These are phyloP conservation scores for Bos taurus DNA, from an alignment of 2,113 vertebrate species.

Conservation along the genomic window DNA sequence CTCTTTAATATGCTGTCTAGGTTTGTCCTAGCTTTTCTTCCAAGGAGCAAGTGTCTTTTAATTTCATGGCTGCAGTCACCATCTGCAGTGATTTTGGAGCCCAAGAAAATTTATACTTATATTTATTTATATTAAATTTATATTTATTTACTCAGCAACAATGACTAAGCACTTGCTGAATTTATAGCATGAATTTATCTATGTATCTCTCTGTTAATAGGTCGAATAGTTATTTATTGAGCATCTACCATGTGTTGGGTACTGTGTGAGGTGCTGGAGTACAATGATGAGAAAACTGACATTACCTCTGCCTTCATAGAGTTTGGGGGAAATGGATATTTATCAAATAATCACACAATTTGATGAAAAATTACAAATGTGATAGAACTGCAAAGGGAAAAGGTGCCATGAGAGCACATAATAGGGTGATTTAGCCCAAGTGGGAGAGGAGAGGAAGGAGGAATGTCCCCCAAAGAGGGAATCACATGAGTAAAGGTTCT, in stretches of 20 bases:
- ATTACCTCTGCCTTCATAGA: not conserved
- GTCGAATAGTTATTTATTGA: not conserved
- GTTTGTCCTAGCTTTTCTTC: not conserved
- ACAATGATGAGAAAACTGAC: not conserved
- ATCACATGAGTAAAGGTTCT: not conserved
- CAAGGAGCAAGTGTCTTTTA: not conserved
- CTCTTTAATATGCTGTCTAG: not conserved
- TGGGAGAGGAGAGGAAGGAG: not conserved
- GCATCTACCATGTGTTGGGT: not conserved
- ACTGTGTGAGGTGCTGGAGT: not conserved
- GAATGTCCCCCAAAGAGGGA: not conserved
- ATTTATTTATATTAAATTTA: not conserved
- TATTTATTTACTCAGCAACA: not conserved
- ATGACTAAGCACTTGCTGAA: not conserved
- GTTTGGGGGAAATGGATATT: not conserved
- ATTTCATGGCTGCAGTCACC: not conserved
- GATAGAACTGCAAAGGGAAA: not conserved
- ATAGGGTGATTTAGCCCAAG: not conserved
- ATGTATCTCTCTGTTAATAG: not conserved
- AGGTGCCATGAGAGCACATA: not conserved
- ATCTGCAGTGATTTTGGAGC: not conserved
- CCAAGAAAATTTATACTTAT: not conserved
- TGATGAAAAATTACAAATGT: not conserved
- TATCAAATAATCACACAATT: not conserved
- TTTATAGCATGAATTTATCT: not conserved